Percentiles rank a stretch among this genome's conserved stretches.
Evolutionary conservation across 2,797 vertebrate species (phyloP).

Genomic region (Hippocampus kuda): DNA sequence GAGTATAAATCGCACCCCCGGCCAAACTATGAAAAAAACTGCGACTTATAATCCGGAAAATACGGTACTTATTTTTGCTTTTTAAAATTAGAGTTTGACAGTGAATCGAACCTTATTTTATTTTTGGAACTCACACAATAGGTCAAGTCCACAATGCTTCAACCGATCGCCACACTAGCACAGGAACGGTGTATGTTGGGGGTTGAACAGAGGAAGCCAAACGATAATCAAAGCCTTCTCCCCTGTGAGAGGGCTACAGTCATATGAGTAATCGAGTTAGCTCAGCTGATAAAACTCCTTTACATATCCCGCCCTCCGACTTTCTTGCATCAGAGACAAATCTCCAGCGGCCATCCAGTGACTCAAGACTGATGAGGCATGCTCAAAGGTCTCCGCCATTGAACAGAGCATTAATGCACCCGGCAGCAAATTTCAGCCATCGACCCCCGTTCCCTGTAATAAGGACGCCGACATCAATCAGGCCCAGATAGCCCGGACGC

Average conservation of each 20-base stretch:
- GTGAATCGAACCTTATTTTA: too few species aligned
- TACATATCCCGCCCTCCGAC: conserved; percentile 19
- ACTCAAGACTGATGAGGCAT: conserved; percentile 63
- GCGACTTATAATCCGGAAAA: too few species aligned
- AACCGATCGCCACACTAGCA: background rate
- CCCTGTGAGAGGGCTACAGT: conserved; percentile 18
- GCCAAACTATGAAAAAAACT: too few species aligned
- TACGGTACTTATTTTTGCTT: too few species aligned
- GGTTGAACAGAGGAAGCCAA: conserved; percentile 10
- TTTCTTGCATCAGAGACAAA: conserved; percentile 49
- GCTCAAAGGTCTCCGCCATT: conserved; percentile 61
- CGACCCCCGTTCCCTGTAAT: conserved; percentile 55
- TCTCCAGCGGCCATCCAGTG: conserved; percentile 52
- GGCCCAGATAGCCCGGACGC: conserved; percentile 52
- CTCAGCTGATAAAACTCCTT: conserved; percentile 38
- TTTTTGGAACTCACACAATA: background rate
- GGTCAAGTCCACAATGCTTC: background rate
- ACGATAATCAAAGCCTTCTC: conserved; percentile 18
- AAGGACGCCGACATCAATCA: conserved; percentile 65
- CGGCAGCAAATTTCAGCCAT: conserved; percentile 65
- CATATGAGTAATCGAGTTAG: conserved; percentile 32
- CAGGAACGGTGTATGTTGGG: background rate
- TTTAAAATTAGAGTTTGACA: background rate
- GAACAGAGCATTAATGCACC: conserved; percentile 64
- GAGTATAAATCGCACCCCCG: too few species aligned